Percentiles rank a stretch among this genome's conserved stretches.
These are phyloP conservation scores for Tympanuchus pallidicinctus DNA, from an alignment of 2,113 vertebrate genomes.

Conservation along the genomic window DNA sequence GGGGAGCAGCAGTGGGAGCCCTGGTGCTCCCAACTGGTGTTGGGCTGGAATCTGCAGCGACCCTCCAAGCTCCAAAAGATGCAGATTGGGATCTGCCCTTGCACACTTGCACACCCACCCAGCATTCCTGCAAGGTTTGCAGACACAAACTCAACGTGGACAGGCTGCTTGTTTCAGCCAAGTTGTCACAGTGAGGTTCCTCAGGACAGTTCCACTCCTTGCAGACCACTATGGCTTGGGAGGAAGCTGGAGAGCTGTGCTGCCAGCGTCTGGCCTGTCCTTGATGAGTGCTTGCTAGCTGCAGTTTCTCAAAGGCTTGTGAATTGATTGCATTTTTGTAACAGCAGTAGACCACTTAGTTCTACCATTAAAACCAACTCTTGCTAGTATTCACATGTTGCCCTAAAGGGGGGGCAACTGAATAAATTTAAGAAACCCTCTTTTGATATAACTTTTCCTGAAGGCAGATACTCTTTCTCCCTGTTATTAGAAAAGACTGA, in stretches of 20 bases:
- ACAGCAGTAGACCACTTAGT: background rate
- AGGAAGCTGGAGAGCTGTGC: background rate
- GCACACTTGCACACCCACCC: background rate
- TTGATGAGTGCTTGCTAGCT: background rate
- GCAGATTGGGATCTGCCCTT: background rate
- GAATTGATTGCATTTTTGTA: background rate
- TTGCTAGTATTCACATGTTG: background rate
- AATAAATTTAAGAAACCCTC: background rate
- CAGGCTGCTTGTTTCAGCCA: background rate
- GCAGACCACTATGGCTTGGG: background rate
- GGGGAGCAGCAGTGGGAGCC: background rate
- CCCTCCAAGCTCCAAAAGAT: background rate
- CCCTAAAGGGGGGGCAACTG: background rate
- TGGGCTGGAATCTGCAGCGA: background rate
- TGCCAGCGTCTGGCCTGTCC: background rate
- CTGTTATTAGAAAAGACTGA: background rate
- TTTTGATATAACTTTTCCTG: background rate
- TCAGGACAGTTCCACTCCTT: background rate
- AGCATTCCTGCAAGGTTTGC: background rate
- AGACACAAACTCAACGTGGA: background rate
- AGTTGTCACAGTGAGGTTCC: background rate
- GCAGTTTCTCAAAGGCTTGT: background rate
- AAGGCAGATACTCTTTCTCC: background rate
- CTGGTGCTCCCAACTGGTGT: background rate
- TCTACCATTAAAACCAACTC: background rate